phyloP scores from a whole-genome alignment of 2,888 invertebrate genomes.

The Physocephala rufipes region DNA sequence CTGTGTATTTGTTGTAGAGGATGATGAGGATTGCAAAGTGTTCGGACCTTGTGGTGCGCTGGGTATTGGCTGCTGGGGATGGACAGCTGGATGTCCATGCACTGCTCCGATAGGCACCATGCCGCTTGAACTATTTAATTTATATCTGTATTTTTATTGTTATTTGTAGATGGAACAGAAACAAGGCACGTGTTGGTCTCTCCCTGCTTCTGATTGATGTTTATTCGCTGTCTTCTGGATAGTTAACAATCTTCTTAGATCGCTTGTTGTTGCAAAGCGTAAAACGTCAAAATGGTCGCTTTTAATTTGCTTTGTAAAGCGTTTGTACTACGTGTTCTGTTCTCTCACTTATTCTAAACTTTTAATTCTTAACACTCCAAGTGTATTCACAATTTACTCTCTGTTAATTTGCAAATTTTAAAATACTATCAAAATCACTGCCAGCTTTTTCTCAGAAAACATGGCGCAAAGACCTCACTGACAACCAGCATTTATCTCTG shows the following conservation, averaged over 20 bases:
- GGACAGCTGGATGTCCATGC: constrained; percentile 57
- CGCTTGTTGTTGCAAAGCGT: background rate
- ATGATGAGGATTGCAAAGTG: constrained; percentile 65
- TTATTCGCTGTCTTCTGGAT: background rate
- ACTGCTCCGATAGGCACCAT: constrained; percentile 64
- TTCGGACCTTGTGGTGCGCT: constrained; percentile 66
- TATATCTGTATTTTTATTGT: background rate
- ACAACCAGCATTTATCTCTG: no score
- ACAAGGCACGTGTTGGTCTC: constrained; percentile 42
- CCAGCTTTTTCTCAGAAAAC: background rate
- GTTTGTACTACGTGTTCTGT: background rate
- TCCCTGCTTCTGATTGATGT: no score
- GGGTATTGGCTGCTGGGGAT: constrained; percentile 60
- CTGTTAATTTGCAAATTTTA: no score
- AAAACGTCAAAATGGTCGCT: background rate
- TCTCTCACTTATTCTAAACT: background rate
- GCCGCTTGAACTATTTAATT: background rate
- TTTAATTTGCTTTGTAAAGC: background rate
- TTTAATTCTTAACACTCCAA: background rate
- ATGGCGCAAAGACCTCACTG: background rate
- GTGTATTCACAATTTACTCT: background rate
- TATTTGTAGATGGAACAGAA: background rate
- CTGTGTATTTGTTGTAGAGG: constrained; percentile 67
- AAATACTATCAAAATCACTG: no score
- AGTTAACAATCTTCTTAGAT: background rate